These are phyloP conservation scores for Holotrichia oblita DNA, from an alignment of 1,140 invertebrate genomes.

Conservation along the genomic window DNA sequence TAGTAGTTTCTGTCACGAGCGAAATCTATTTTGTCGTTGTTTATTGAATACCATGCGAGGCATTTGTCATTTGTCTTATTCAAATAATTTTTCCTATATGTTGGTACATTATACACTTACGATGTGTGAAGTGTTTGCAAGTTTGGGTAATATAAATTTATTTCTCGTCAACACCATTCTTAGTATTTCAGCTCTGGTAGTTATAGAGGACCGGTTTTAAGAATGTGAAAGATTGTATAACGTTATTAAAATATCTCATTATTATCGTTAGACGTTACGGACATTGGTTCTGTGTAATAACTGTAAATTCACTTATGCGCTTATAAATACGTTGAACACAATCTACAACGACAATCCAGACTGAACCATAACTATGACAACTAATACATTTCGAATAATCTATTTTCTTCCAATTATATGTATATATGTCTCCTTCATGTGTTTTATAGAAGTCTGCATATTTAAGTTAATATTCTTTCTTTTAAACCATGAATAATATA, in stretches of 20 bases:
- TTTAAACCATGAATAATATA: too few species aligned
- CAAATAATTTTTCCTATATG: not conserved
- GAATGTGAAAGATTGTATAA: conserved; percentile 13
- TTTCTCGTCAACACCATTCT: conserved; percentile 20
- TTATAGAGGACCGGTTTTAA: not conserved
- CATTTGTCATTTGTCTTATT: not conserved
- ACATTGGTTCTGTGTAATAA: not conserved
- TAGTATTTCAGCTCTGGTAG: not conserved
- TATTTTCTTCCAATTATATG: too few species aligned
- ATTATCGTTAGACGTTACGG: conserved; percentile 11
- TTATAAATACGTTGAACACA: not conserved
- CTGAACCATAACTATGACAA: not conserved
- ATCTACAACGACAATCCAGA: not conserved
- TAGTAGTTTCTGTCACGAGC: not conserved
- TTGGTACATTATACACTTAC: not conserved
- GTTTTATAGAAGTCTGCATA: too few species aligned
- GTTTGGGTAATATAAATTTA: conserved; percentile 2
- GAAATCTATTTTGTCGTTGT: not conserved
- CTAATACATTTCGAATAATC: too few species aligned
- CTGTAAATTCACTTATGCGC: conserved; percentile 2
- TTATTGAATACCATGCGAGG: conserved; percentile 1
- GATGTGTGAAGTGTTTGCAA: not conserved
- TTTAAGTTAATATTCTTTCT: too few species aligned
- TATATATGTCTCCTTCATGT: too few species aligned
- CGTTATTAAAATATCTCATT: conserved; percentile 18